These are phyloP conservation scores for Apteryx mantelli DNA, from an alignment of 2,113 vertebrate genomes.

Conservation along the genomic window DNA sequence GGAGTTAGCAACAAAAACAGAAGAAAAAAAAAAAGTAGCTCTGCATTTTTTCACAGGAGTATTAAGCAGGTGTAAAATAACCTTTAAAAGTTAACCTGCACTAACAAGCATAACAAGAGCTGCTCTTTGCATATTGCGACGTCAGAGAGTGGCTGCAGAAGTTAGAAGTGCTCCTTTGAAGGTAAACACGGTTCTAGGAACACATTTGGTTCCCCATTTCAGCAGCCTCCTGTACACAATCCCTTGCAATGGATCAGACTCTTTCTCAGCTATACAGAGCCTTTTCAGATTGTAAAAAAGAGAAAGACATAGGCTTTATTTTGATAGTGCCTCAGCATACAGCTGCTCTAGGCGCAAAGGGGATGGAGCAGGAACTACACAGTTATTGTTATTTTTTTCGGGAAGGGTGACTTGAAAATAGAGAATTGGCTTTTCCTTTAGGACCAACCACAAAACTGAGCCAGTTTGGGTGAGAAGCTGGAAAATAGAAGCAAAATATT, in stretches of 20 bases:
- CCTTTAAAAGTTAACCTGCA: not conserved
- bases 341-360: not conserved
- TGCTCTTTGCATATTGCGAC: not conserved
- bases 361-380: not conserved
- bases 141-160: not conserved
- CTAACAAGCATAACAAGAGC: not conserved
- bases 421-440: slow-evolving; percentile 32
- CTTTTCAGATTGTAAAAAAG: not conserved
- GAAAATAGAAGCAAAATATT: slow-evolving; percentile 34
- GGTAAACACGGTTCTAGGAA: not conserved
- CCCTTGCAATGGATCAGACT: not conserved
- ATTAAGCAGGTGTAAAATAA: not conserved
- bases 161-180: not conserved
- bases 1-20: not conserved
- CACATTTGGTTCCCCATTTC: not conserved
- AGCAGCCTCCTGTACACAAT: not conserved
- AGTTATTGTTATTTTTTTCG: slow-evolving; percentile 13
- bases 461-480: not conserved
- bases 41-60: not conserved
- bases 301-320: not conserved
- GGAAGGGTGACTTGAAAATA: not conserved
- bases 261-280: not conserved
- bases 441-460: slow-evolving; percentile 18
- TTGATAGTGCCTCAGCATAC: not conserved
- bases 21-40: not conserved